These are phyloP conservation scores for Platichthys flesus DNA, from an alignment of 2,113 vertebrate genomes.

Conservation along the genomic window DNA sequence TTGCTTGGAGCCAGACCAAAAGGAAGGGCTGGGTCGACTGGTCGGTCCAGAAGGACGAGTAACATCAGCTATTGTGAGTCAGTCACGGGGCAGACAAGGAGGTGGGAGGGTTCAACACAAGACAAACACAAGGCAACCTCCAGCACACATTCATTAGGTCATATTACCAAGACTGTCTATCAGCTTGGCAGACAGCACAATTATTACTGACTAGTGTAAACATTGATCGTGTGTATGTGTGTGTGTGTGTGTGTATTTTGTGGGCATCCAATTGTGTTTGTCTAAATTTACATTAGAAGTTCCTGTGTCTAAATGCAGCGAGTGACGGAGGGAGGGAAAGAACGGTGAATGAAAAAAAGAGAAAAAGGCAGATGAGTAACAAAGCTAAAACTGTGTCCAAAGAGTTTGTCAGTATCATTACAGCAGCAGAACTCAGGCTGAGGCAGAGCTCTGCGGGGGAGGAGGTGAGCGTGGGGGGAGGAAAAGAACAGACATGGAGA, in stretches of 20 bases:
- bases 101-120: conserved; percentile 27
- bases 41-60: conserved; percentile 66
- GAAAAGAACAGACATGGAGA: conserved; percentile 50
- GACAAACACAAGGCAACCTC: conserved; percentile 46
- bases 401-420: conserved; percentile 39
- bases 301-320: conserved; percentile 25
- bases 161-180: conserved; percentile 50
- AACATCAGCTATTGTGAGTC: conserved; percentile 52
- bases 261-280: conserved; percentile 1
- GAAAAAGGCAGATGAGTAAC: not conserved
- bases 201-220: conserved; percentile 58
- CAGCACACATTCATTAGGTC: conserved; percentile 42
- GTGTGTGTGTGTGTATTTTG: conserved; percentile 22
- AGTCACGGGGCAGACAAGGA: conserved; percentile 35
- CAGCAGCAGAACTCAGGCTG: conserved; percentile 28
- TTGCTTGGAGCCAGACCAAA: conserved; percentile 31
- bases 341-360: not conserved
- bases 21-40: conserved; percentile 57
- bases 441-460: conserved; percentile 21
- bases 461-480: conserved; percentile 36
- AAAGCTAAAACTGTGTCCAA: conserved; percentile 43
- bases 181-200: conserved; percentile 47
- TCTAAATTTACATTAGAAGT: conserved; percentile 41
- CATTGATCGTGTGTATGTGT: conserved; percentile 20
- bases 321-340: conserved; percentile 7